Percentiles rank a stretch among this genome's conserved stretches.
Conservation (phyloP, 2,888 invertebrate species). For the Leptinotarsa peninsularis region DNA sequence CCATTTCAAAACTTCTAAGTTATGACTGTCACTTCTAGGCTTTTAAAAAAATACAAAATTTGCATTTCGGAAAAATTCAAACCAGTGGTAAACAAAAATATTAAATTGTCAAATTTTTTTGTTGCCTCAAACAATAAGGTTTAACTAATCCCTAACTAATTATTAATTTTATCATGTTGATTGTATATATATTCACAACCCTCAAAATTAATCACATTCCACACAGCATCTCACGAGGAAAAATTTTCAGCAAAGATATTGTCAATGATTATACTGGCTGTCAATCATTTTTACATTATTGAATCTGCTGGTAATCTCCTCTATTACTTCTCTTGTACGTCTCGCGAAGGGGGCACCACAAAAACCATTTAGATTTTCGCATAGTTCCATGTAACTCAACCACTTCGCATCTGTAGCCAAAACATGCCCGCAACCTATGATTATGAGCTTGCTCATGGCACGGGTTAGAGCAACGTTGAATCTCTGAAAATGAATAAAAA, state of each 20-base stretch:
- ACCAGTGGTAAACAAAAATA: too few relatives aligned
- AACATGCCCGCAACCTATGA: constrained; percentile 70
- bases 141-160: neutral
- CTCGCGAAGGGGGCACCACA: constrained; percentile 59
- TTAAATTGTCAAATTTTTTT: neutral
- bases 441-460: constrained; percentile 78
- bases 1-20: too few relatives aligned
- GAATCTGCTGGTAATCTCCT: constrained; percentile 38
- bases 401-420: constrained; percentile 62
- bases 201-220: neutral
- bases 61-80: too few relatives aligned
- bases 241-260: neutral
- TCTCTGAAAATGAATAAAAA: constrained; percentile 66
- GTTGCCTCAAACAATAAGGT: neutral
- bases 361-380: constrained; percentile 60
- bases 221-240: neutral
- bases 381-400: constrained; percentile 63
- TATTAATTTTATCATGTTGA: neutral
- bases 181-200: neutral
- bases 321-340: constrained; percentile 44
- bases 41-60: too few relatives aligned
- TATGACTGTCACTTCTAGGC: too few relatives aligned
- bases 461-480: constrained; percentile 83
- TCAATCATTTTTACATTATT: constrained; percentile 30
- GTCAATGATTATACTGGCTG: constrained; percentile 30